Evolutionary conservation across 2,113 vertebrate genomes (phyloP).

Genomic region (Upupa epops): DNA sequence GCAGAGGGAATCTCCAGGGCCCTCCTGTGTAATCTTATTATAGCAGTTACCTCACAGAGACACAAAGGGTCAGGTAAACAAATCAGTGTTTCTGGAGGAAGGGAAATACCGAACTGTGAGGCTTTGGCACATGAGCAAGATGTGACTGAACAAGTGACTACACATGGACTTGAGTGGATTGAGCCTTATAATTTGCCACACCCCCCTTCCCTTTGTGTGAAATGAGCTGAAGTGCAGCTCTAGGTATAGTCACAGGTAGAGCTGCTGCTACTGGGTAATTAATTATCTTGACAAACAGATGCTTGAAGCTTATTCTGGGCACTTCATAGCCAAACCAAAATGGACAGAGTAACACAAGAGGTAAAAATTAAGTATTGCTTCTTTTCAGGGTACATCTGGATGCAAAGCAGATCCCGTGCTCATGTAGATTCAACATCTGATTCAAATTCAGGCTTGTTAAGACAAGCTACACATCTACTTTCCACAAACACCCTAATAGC

Average conservation of each 20-base stretch:
- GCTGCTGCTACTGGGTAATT: background rate
- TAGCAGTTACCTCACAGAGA: background rate
- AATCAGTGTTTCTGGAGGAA: background rate
- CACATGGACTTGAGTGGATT: background rate
- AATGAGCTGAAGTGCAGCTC: background rate
- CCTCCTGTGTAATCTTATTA: background rate
- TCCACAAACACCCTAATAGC: background rate
- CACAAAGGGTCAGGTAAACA: background rate
- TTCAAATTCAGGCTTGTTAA: constrained; percentile 12
- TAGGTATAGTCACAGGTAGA: background rate
- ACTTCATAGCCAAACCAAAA: background rate
- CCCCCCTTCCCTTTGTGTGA: background rate
- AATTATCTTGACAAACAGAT: background rate
- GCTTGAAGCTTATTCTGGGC: background rate
- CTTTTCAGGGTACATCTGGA: background rate
- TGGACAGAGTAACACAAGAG: background rate
- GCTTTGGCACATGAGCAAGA: background rate
- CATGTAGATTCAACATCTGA: background rate
- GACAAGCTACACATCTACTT: background rate
- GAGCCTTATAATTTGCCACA: background rate
- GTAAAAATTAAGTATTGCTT: background rate
- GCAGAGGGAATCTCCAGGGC: background rate
- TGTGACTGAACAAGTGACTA: background rate
- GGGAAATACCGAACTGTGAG: background rate
- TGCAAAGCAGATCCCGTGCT: background rate